Conservation (phyloP, 1,140 invertebrate genomes). For the Manduca sexta region DNA sequence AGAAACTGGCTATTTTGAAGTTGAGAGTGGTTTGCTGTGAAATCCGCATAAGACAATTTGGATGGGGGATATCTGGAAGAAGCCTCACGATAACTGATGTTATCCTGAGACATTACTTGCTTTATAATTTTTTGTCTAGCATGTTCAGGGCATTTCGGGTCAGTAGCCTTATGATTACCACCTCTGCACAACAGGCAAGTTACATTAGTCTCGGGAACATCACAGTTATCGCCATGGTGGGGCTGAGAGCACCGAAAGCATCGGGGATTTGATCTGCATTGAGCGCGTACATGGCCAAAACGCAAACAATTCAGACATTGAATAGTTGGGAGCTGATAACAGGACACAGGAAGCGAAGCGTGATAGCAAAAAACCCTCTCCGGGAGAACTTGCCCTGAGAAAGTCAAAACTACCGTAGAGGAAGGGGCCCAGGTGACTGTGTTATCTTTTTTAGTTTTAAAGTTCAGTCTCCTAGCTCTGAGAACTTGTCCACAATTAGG, state of each 20-base stretch:
- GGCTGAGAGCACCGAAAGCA: conserved; percentile 4
- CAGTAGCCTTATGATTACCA: not conserved
- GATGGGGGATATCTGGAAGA: not conserved
- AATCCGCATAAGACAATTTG: not conserved
- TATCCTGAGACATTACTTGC: not conserved
- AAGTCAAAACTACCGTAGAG: conserved; percentile 1
- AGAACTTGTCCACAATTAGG: not conserved
- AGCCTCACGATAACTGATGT: not conserved
- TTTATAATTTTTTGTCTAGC: not conserved
- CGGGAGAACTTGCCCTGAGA: conserved; percentile 6
- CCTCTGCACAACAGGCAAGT: not conserved
- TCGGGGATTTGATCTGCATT: conserved; percentile 5
- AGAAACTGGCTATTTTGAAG: too few relatives aligned
- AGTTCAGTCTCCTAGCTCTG: not conserved
- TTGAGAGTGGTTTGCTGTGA: not conserved
- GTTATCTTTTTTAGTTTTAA: not conserved
- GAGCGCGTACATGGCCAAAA: conserved; percentile 5
- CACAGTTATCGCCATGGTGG: not conserved
- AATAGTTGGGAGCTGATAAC: conserved; percentile 2
- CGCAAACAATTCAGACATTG: conserved; percentile 8
- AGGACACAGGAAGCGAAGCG: not conserved
- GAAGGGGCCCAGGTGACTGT: not conserved
- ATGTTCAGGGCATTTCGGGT: not conserved
- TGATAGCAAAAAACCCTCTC: not conserved
- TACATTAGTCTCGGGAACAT: not conserved